Conservation (phyloP, 2,113 vertebrate genomes). For the Caranx ignobilis region DNA sequence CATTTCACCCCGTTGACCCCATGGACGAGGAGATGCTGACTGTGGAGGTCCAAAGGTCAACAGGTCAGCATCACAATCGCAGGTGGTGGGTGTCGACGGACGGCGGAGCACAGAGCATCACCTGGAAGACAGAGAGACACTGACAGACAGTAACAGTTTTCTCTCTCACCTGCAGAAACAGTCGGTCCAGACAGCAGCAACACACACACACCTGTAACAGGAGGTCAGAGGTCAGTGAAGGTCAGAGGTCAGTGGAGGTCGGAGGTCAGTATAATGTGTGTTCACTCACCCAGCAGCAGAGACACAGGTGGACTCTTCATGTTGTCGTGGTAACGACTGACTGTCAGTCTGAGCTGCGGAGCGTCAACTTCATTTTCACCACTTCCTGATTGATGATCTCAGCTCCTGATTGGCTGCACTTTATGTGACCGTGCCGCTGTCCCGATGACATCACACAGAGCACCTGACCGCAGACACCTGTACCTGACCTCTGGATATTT, state of each 20-base stretch:
- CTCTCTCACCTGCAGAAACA: slow-evolving; percentile 7
- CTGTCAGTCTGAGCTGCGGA: not conserved
- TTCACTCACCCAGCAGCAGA: slow-evolving; percentile 3
- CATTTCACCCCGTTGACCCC: too few relatives aligned
- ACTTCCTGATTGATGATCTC: not conserved
- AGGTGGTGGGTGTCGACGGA: too few relatives aligned
- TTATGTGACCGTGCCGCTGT: too few relatives aligned
- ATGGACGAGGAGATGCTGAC: too few relatives aligned
- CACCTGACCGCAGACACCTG: too few relatives aligned
- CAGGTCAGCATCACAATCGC: too few relatives aligned
- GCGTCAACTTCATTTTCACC: not conserved
- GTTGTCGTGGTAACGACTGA: not conserved
- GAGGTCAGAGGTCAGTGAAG: not conserved
- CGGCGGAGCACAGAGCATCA: too few relatives aligned
- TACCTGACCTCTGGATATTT: too few relatives aligned
- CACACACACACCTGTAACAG: not conserved
- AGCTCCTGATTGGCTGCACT: not conserved
- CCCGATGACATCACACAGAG: too few relatives aligned
- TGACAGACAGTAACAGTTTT: too few relatives aligned
- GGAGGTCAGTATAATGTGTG: not conserved
- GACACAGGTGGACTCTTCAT: not conserved
- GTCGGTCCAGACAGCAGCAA: not conserved
- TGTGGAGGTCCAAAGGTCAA: too few relatives aligned
- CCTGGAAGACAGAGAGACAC: too few relatives aligned
- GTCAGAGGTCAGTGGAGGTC: not conserved